phyloP scores from a whole-genome alignment of 2,797 vertebrate genomes.

The Tokudaia muenninki region DNA sequence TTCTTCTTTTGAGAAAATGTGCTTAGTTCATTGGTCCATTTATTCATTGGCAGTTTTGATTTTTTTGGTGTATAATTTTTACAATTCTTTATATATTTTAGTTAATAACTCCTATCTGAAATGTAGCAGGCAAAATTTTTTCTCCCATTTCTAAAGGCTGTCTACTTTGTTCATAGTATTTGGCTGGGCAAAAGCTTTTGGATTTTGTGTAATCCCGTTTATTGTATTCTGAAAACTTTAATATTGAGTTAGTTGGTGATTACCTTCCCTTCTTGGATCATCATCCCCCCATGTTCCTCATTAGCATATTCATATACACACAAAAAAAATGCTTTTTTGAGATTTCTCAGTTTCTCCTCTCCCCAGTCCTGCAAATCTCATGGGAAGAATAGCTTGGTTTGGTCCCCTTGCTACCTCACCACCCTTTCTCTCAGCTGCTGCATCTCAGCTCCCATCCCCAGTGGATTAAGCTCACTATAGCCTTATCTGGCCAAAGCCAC shows the following conservation, averaged over 20 bases:
- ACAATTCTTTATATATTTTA: not conserved
- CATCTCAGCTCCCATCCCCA: not conserved
- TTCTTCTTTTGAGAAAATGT: not conserved
- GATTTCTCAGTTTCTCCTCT: slow-evolving; percentile 3
- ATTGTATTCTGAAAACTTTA: not conserved
- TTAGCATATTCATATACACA: not conserved
- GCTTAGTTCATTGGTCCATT: not conserved
- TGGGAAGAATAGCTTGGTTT: not conserved
- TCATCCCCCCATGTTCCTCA: not conserved
- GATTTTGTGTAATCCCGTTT: not conserved
- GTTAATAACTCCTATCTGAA: not conserved
- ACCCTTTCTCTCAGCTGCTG: not conserved
- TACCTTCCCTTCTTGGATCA: not conserved
- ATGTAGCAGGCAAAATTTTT: not conserved
- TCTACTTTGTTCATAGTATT: not conserved
- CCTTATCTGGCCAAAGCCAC: not conserved
- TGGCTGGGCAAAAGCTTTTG: not conserved
- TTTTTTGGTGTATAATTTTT: not conserved
- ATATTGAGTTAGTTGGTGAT: not conserved
- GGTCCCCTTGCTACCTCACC: not conserved
- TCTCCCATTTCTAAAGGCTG: not conserved
- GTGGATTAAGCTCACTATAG: not conserved
- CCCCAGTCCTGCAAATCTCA: not conserved
- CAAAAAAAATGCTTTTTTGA: not conserved
- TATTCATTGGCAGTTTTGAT: not conserved